Evolutionary conservation across 64 coral and sea anemone species (phyloP).

Genomic region (Porites lutea): DNA sequence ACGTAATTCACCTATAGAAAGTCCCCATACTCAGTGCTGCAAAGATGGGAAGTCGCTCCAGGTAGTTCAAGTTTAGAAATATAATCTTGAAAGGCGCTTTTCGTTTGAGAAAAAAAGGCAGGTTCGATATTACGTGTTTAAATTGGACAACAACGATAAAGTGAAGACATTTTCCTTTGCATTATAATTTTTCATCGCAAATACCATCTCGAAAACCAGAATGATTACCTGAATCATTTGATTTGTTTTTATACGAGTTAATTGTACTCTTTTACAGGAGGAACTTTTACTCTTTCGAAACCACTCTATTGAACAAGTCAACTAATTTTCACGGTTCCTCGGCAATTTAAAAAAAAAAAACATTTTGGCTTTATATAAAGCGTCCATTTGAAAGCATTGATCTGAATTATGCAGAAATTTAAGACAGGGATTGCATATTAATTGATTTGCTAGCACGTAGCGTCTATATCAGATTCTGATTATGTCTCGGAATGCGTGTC

Average conservation of each 20-base stretch:
- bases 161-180: too few species aligned
- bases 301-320: too few species aligned
- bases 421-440: neutral
- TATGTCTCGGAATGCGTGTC: neutral
- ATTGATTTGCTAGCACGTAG: too few species aligned
- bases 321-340: too few species aligned
- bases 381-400: neutral
- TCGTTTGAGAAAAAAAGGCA: neutral
- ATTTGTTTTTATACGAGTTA: neutral
- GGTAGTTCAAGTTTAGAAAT: neutral
- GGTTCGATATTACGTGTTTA: too few species aligned
- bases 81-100: neutral
- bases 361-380: neutral
- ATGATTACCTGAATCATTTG: neutral
- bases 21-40: neutral
- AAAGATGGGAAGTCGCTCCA: neutral
- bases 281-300: too few species aligned
- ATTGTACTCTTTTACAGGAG: too few species aligned
- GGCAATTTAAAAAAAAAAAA: neutral
- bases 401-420: conserved; percentile 23
- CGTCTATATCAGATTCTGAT: neutral
- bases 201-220: neutral
- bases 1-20: neutral
- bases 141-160: too few species aligned
- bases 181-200: neutral